Conservation (phyloP, 2,888 invertebrate genomes). For the Dynastes tityus region DNA sequence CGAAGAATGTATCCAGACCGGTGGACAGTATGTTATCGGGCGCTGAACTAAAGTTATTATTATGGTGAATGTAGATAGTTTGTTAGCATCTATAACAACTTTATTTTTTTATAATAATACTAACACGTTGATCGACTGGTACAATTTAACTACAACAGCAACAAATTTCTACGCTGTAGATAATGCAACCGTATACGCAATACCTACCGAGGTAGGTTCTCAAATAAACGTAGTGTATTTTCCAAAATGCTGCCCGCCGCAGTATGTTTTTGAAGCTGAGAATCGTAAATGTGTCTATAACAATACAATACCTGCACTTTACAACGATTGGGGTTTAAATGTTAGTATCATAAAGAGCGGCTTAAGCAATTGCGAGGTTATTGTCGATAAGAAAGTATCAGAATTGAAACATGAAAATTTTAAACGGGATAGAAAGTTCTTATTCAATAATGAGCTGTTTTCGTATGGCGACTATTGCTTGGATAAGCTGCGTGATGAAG, state of each 20-base stretch:
- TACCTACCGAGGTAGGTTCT: conserved; percentile 2
- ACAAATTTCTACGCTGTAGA: conserved; percentile 23
- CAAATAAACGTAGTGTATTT: conserved; percentile 48
- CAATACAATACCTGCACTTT: conserved; percentile 29
- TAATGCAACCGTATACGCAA: background rate
- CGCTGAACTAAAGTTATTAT: conserved; percentile 16
- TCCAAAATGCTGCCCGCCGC: conserved; percentile 56
- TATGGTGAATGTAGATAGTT: conserved; percentile 8
- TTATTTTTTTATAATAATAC: conserved; percentile 38
- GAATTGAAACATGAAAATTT: conserved; percentile 27
- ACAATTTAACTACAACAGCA: background rate
- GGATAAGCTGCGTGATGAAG: conserved; percentile 54
- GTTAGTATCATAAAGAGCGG: conserved; percentile 59
- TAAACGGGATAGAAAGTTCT: conserved; percentile 9
- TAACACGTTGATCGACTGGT: background rate
- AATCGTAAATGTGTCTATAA: conserved; percentile 51
- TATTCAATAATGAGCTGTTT: conserved; percentile 32
- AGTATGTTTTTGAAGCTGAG: conserved; percentile 52
- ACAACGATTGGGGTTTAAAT: conserved; percentile 41
- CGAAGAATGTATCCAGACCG: background rate
- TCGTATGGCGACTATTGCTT: conserved; percentile 54
- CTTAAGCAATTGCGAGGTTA: conserved; percentile 60
- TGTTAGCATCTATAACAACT: conserved; percentile 14
- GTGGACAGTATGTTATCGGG: background rate
- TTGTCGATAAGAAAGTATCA: conserved; percentile 56